Evolutionary conservation across 2,888 invertebrate genomes (phyloP), one percentile per base, ranked within the genome.

Genomic region (Dolichopus griseipennis): DNA sequence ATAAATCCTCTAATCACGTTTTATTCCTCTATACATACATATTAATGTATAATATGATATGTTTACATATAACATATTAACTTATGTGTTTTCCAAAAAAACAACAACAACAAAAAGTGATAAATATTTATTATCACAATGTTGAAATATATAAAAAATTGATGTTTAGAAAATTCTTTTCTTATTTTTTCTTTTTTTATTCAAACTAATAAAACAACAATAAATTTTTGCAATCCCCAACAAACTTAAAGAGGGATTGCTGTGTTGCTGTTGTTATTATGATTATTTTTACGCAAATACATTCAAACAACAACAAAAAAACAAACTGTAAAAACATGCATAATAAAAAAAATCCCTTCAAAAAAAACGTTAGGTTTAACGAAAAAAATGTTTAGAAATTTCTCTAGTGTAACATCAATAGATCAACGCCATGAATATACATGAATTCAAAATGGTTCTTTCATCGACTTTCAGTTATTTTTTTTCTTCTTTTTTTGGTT

Each of bases 321-420:
- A 43, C 4, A 52, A 52, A 52, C 18, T 12, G 52, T 12, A 41
- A 15, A 9, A 41, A 15, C 18, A 52, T 52, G 18, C n/a, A 12
- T 2, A n/a, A 6, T 15, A n/a, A 52, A 12, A 52, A 52, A 12
- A 52, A 52, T 37, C 8, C 12, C 8, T 37, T 37, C 1, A 12
- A 37, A 37, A 37, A 37, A 37, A 37, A 37, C 4, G 37, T 10
- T 10, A 12, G n/a, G n/a, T n/a, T n/a, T 37, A 37, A 12, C 12
- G 52, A n/a, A n/a, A 52, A 52, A 12, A 52, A 52, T n/a, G n/a
- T 37, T 37, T 10, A 2, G 6, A 52, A 52, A 52, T 52, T 52
- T 52, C 52, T 52, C 52, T 52, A 52, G 18, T 52, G 52, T 52
- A 52, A 52, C 52, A 52, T 52, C 52, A 52, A 52, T 52, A 52